A percentile compares a stretch with the other conserved stretches of the same genome.
These are phyloP conservation scores for Zootoca vivipara DNA, from an alignment of 2,113 vertebrate species.

Conservation along the genomic window DNA sequence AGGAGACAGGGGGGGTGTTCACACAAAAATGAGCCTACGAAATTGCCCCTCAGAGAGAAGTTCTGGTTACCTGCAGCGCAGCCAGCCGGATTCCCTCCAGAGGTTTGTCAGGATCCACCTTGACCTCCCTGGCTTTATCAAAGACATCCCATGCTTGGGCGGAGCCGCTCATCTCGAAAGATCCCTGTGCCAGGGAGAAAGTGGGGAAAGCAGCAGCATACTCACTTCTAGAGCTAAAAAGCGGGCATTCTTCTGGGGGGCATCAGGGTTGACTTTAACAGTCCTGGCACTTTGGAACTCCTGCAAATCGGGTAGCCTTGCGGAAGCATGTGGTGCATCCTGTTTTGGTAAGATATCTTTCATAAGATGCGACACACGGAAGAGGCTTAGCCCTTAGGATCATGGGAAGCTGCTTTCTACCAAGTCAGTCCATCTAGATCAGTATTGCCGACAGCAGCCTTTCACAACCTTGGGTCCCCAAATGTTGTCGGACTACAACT, in stretches of 20 bases:
- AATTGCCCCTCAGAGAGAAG: fast-evolving
- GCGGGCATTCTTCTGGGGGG: constrained; percentile 85
- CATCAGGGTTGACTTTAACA: constrained; percentile 91
- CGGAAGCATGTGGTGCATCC: constrained; percentile 79
- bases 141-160: constrained; percentile 81
- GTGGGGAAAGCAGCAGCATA: constrained; percentile 35
- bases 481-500: too few relatives aligned
- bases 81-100: constrained; percentile 89
- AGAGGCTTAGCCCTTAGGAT: too few relatives aligned
- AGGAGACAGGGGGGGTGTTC: neutral
- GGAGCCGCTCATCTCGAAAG: constrained; percentile 77
- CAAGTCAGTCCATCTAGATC: too few relatives aligned
- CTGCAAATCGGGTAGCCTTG: constrained; percentile 73
- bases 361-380: neutral
- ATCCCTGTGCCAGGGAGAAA: constrained; percentile 76
- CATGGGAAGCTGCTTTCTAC: too few relatives aligned
- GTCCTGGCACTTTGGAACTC: constrained; percentile 81
- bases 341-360: constrained; percentile 54
- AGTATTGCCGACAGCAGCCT: too few relatives aligned
- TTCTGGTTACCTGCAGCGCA: constrained; percentile 84
- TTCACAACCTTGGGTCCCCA: too few relatives aligned
- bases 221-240: constrained; percentile 88
- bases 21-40: too few relatives aligned
- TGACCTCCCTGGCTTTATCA: constrained; percentile 78
- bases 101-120: constrained; percentile 97